Evolutionary conservation across 2,888 invertebrate genomes (phyloP).

Genomic region (Balanococcus diminutus): DNA sequence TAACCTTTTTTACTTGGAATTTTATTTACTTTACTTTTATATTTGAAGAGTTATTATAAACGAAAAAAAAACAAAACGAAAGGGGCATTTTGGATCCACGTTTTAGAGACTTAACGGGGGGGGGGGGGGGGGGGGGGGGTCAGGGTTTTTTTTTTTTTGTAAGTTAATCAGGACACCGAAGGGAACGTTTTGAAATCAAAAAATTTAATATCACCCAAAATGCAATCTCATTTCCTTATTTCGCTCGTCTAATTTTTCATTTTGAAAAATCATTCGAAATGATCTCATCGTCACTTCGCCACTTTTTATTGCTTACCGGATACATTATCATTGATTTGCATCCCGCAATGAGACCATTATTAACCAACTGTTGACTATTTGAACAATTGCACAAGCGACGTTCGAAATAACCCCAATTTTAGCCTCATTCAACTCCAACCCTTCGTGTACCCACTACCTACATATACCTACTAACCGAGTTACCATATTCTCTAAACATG

Average conservation of each 20-base stretch:
- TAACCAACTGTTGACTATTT: slow-evolving; percentile 32
- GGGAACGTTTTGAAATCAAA: no score
- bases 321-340: neutral
- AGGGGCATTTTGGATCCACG: no score
- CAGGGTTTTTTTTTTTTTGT: no score
- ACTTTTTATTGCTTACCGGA: neutral
- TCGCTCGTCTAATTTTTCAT: neutral
- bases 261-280: neutral
- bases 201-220: no score
- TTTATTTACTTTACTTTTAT: no score
- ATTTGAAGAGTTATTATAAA: no score
- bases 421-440: neutral
- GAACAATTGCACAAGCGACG: neutral
- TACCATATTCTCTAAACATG: neutral
- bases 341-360: slow-evolving; percentile 14
- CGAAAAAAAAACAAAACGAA: no score
- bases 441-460: neutral
- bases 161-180: no score
- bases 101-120: no score
- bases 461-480: slow-evolving; percentile 28
- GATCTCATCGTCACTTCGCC: neutral
- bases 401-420: neutral
- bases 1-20: no score
- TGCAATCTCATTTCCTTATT: no score
- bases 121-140: no score